Base-by-base conservation (phyloP, 2,797 vertebrate genomes). In the Eulemur mongoz region DNA sequence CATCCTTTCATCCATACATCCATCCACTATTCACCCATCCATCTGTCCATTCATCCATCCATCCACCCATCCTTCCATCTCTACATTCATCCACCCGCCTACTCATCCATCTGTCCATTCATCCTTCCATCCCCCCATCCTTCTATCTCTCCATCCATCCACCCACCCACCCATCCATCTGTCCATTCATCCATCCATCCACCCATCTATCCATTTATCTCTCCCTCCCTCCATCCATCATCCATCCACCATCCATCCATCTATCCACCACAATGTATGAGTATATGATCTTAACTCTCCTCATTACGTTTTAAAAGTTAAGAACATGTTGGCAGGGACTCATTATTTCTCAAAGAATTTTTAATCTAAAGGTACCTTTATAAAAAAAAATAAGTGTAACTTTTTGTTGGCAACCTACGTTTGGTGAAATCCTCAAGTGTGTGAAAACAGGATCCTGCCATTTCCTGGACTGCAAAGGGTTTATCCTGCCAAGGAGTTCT, bases 381-480 rank as follows among this genome's bases (percentile, higher is more conserved):
- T 12, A 3, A n/a, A 76, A 48, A 48, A 61, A 7, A 8, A 1
- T 15, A 25, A 27, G 23, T 4, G 40, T 45, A 76, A 18, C 4
- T 75, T 59, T 73, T 32, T 17, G 40, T 14, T n/a, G 50, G 14
- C n/a, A 43, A 45, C 18, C 8, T 48, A 0, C 10, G 2, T 59
- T 17, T 52, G 80, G n/a, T n/a, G 72, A 52, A 61, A 38, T n/a
- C 40, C n/a, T 80, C 4, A 67, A 1, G 0, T 0, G 9, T 25
- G 0, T 1, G 45, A 7, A 15, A 40, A 67, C 2, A 43, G 32
- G 48, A 40, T 14, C 9, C 27, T 40, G 7, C 11, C 6, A 3
- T 22, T 11, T 52, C 9, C 27, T 45, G 2, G 45, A 32, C 0
- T 5, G 43, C 2, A 40, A 8, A 57, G 1, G 2, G 32, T 18